These are phyloP conservation scores for Sipha flava DNA, from an alignment of 1,140 invertebrate species.

Conservation along the genomic window DNA sequence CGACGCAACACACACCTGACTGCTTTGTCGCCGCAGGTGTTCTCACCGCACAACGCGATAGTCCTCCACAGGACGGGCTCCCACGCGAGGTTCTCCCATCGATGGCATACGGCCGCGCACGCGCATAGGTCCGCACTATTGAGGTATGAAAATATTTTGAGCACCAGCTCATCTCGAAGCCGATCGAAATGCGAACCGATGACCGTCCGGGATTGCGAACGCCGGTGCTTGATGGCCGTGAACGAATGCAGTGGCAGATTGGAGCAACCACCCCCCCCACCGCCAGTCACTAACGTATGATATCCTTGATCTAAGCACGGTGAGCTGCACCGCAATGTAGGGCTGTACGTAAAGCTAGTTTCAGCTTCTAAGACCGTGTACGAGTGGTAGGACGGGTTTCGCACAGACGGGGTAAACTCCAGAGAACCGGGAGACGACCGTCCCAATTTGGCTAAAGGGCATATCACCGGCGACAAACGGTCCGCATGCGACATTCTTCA, in stretches of 20 bases:
- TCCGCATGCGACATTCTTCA: conserved; percentile 36
- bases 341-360: conserved; percentile 33
- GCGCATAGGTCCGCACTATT: conserved; percentile 67
- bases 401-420: conserved; percentile 34
- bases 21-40: conserved; percentile 58
- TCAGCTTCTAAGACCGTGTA: conserved; percentile 19
- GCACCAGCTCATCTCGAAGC: conserved; percentile 49
- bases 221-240: conserved; percentile 28
- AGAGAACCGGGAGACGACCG: conserved; percentile 45
- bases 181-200: conserved; percentile 43
- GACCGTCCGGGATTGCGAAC: conserved; percentile 36
- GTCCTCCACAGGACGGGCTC: conserved; percentile 65
- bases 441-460: conserved; percentile 52
- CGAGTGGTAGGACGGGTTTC: not conserved
- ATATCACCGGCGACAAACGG: conserved; percentile 47
- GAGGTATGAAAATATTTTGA: conserved; percentile 63
- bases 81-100: conserved; percentile 77
- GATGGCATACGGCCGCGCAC: conserved; percentile 67
- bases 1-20: conserved; percentile 55
- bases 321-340: conserved; percentile 33
- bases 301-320: conserved; percentile 46
- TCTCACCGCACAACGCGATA: conserved; percentile 56
- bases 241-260: conserved; percentile 15
- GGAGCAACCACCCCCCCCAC: conserved; percentile 46
- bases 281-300: conserved; percentile 60